phyloP scores from a whole-genome alignment of 2,888 invertebrate species.

The Epirrita christyi region DNA sequence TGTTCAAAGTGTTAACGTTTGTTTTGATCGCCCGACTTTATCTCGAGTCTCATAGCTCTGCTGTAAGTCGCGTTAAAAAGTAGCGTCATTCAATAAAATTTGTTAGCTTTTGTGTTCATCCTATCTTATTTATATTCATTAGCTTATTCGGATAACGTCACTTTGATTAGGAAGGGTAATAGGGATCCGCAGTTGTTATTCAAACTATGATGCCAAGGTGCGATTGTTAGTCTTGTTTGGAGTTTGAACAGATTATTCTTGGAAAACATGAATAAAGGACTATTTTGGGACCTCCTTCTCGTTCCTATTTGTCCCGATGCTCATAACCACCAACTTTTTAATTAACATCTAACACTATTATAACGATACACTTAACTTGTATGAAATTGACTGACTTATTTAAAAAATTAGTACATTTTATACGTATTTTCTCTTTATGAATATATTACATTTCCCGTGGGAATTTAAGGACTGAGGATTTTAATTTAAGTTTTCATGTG shows the following conservation, averaged over 20 bases:
- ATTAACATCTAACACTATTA: no score
- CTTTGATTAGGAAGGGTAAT: conserved; percentile 49
- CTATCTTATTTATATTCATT: conserved; percentile 65
- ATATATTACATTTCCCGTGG: no score
- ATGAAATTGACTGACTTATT: no score
- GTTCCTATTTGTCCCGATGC: background rate
- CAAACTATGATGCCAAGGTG: conserved; percentile 13
- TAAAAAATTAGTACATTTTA: no score
- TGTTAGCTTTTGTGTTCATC: conserved; percentile 39
- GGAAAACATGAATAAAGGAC: conserved; percentile 14
- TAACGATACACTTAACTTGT: no score
- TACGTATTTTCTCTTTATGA: no score
- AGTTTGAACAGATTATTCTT: conserved; percentile 8
- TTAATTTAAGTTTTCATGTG: no score
- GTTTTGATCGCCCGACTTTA: conserved; percentile 1
- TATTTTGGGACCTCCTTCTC: background rate
- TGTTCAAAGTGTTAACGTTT: background rate
- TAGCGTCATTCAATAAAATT: background rate
- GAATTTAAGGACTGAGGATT: no score
- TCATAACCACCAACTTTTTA: no score
- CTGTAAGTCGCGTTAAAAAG: background rate
- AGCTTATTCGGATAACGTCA: conserved; percentile 53
- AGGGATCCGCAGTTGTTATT: conserved; percentile 24
- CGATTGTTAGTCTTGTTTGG: conserved; percentile 7
- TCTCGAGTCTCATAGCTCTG: background rate